Evolutionary conservation across 2,888 invertebrate genomes (phyloP), one percentile per base, ranked within the genome.

Genomic region (Pilophorus perplexus): DNA sequence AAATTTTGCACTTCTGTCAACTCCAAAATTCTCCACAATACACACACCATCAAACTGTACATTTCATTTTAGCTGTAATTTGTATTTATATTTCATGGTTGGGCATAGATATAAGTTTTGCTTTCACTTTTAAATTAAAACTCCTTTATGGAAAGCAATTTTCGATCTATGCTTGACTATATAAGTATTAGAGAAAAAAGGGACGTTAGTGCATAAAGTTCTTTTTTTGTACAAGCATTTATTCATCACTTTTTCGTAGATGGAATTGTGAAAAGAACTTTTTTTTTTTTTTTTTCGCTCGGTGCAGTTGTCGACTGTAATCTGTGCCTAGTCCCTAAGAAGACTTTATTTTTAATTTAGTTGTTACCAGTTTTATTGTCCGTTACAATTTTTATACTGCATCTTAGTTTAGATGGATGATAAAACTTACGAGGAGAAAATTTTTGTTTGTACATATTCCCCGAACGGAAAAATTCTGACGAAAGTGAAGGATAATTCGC

Each of bases 271-370:
- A 28, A n/a, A n/a, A 33, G 25, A 8, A 16, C 59, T 14, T 57
- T 59, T 42, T 59, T 18, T 22, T 23, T n/a, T 12, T 37, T 55
- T 20, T 28, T 42, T 40, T 42, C 38, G n/a, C 1, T 40, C 42
- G 59, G 40, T 40, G 27, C 42, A 40, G 42, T 40, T 59, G 8
- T 59, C 59, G 25, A 23, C 42, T 59, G 59, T 59, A 20, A 28
- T 62, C 27, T 62, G 33, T 62, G 44, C 62, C 62, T 62, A 62
- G 62, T 62, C 62, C 44, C 46, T 62, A 62, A 62, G 62, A 62
- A 62, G 62, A 62, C 62, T 62, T 62, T 14, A 46, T 62, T 12
- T 62, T 44, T 46, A 38, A 22, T 55, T 55, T 55, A 55, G 55
- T 37, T 55, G 55, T 55, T 55, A 55, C 55, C 55, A 55, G 38